Base-by-base conservation (phyloP, 2,888 invertebrate genomes). In the Scaptomyza caliginosa region DNA sequence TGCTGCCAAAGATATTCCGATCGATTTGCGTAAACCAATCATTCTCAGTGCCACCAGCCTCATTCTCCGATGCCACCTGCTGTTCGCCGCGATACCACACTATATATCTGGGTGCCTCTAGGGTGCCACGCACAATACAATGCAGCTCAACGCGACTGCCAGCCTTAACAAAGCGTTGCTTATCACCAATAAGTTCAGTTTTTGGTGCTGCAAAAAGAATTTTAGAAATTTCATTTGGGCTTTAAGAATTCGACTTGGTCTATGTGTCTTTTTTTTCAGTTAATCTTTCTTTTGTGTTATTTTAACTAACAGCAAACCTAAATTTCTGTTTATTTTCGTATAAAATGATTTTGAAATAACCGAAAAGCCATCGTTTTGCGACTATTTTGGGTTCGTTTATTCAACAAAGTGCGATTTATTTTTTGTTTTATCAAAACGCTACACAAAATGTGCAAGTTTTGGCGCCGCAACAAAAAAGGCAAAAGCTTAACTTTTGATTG, bases 61-160 rank as follows among this genome's bases (percentile, higher is more conserved):
- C 89, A 69, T 90, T 91, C 40, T 89, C 89, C 7, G 88, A 76
- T 17, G 83, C 80, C 40, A 91, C 88, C 76, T 91, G 92, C 16
- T 86, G 86, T 24, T 89, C 83, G 45, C 89, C 91, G 23, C 96
- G 96, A 92, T 96, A 97, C 97, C 97, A 98, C 93, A 97, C 97
- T 88, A 98, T 96, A 92, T 96, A 97, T 67, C 96, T 95, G 67
- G 97, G 97, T 84, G 96, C 96, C 92, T 97, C 97, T 70, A 97
- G 93, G 68, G 97, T 96, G 92, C 96, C 96, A 74, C 96, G 95
- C 90, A 97, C 96, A 74, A 97, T 95, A 92, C 97, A 98, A 90
- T 96, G 96, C 67, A 98, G 93, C 89, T 95, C 94, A 74, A 97
- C 97, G 60, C 95, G 95, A 91, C 96, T 97, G 89, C 97, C 97